Evolutionary conservation across 2,797 vertebrate genomes (phyloP).

Genomic region (Leptodactylus fallax): DNA sequence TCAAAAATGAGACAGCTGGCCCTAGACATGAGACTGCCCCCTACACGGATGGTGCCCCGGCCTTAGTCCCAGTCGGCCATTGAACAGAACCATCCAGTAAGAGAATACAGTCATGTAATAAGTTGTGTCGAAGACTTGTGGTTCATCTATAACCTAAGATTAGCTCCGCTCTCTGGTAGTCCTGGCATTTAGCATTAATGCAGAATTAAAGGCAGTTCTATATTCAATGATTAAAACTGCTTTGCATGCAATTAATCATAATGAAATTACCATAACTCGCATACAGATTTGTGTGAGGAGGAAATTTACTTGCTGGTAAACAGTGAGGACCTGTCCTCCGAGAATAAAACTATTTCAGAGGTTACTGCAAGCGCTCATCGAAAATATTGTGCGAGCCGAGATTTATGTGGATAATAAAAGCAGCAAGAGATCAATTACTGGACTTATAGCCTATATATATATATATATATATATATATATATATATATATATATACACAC

Average conservation of each 20-base stretch:
- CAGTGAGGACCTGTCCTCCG: slow-evolving; percentile 19
- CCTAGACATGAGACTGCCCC: no score
- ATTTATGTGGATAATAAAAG: neutral
- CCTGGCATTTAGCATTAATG: slow-evolving; percentile 33
- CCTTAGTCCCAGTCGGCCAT: no score
- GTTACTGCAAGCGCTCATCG: slow-evolving; percentile 7
- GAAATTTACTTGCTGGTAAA: slow-evolving; percentile 26
- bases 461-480: neutral
- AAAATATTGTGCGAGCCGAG: neutral
- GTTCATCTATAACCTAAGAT: neutral
- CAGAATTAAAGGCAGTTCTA: slow-evolving; percentile 47
- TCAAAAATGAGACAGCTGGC: no score
- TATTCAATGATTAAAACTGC: slow-evolving; percentile 50
- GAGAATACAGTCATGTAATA: neutral
- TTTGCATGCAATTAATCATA: slow-evolving; percentile 58
- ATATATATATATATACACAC: neutral
- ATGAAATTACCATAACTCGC: slow-evolving; percentile 45
- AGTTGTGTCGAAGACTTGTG: no score
- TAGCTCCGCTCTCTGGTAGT: neutral
- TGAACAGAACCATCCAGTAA: no score
- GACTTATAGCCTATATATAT: neutral
- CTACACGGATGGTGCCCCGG: no score
- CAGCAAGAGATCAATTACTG: neutral
- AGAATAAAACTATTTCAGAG: slow-evolving; percentile 21
- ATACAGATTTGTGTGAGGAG: slow-evolving; percentile 20